Conservation (phyloP, 2,113 vertebrate species). For the Nymphicus hollandicus region DNA sequence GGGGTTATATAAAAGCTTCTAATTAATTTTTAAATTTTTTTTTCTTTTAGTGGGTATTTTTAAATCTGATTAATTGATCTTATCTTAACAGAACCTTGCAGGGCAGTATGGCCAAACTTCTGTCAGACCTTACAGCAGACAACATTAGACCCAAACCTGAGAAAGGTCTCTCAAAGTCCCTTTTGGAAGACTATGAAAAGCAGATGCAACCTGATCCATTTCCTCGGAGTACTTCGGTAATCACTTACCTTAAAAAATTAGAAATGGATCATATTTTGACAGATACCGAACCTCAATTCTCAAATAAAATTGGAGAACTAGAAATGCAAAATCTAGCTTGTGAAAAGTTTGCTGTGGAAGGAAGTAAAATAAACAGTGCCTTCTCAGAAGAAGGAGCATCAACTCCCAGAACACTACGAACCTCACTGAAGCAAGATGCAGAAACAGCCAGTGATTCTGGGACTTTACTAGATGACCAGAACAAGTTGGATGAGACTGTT, state of each 20-base stretch:
- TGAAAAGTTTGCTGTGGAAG: slow-evolving; percentile 26
- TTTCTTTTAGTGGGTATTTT: not conserved
- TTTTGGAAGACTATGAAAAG: slow-evolving; percentile 76
- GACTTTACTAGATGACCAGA: slow-evolving; percentile 44
- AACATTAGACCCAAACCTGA: slow-evolving; percentile 48
- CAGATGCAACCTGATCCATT: slow-evolving; percentile 61
- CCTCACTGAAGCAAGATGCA: not conserved
- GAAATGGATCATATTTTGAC: slow-evolving; percentile 53
- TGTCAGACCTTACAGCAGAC: slow-evolving; percentile 73
- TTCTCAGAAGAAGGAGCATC: not conserved
- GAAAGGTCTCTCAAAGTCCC: slow-evolving; percentile 72
- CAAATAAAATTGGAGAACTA: slow-evolving; percentile 4
- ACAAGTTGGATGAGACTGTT: slow-evolving; percentile 66
- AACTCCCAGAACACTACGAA: not conserved
- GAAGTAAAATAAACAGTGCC: not conserved
- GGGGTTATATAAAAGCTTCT: not conserved
- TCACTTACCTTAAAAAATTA: slow-evolving; percentile 78
- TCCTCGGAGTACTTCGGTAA: slow-evolving; percentile 71
- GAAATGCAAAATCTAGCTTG: not conserved
- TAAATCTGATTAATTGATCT: slow-evolving; percentile 26
- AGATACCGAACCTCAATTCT: not conserved
- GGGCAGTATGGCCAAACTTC: slow-evolving; percentile 74
- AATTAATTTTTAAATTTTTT: not conserved
- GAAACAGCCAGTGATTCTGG: slow-evolving; percentile 51
- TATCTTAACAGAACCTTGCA: slow-evolving; percentile 76